These are phyloP conservation scores for Balearica regulorum DNA, from an alignment of 2,797 vertebrate genomes.

Conservation along the genomic window DNA sequence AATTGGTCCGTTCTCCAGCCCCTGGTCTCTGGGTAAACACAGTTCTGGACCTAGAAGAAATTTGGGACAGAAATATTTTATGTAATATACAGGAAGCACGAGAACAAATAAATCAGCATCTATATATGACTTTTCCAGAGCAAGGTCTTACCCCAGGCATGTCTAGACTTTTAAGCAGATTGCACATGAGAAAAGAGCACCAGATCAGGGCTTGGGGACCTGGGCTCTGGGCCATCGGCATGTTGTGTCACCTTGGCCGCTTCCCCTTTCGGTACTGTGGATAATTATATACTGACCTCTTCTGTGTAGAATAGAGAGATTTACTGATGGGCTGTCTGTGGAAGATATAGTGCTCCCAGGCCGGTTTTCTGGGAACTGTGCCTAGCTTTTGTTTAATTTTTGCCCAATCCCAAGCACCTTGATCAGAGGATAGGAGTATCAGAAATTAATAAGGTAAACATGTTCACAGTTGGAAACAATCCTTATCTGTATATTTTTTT, in stretches of 20 bases:
- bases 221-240: background rate
- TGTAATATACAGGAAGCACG: fast-evolving
- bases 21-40: too few species aligned
- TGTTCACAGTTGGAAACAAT: background rate
- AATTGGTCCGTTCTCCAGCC: fast-evolving
- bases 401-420: background rate
- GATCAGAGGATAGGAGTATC: background rate
- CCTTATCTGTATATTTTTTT: background rate
- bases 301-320: background rate
- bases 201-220: background rate
- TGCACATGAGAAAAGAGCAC: background rate
- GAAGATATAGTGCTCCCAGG: background rate
- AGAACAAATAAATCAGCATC: background rate
- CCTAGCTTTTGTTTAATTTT: background rate
- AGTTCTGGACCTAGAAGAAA: background rate
- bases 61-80: background rate
- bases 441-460: conserved; percentile 19
- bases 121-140: background rate
- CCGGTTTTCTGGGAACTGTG: background rate
- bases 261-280: background rate
- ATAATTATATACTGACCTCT: background rate
- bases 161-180: background rate
- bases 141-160: background rate
- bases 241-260: background rate
- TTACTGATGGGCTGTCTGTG: background rate